phyloP scores from a whole-genome alignment of 2,888 invertebrate genomes.

The Lasiommata megera region DNA sequence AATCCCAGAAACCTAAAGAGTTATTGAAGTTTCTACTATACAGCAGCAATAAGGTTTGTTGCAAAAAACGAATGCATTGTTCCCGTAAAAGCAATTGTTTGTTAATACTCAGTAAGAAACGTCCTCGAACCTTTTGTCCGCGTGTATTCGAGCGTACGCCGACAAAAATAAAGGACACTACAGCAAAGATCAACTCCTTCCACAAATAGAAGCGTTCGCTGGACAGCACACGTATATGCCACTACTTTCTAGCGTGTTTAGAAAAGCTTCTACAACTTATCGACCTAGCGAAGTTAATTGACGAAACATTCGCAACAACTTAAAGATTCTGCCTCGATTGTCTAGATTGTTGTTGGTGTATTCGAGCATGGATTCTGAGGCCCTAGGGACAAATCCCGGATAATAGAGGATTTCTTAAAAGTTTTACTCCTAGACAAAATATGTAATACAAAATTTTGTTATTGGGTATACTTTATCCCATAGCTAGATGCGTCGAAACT shows the following conservation, averaged over 20 bases:
- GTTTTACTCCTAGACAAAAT: too few species aligned
- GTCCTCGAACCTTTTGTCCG: conserved; percentile 46
- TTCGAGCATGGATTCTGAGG: too few species aligned
- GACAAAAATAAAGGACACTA: conserved; percentile 35
- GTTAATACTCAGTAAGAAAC: conserved; percentile 48
- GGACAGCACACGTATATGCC: conserved; percentile 24
- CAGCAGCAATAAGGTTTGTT: neutral
- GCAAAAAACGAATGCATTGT: conserved; percentile 3
- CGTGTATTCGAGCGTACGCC: conserved; percentile 42
- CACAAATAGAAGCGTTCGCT: conserved; percentile 6
- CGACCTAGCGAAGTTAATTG: too few species aligned
- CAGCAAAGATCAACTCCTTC: conserved; percentile 11
- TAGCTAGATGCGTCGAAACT: neutral
- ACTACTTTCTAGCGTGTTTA: conserved; percentile 29
- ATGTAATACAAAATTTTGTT: too few species aligned
- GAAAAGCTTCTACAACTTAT: too few species aligned
- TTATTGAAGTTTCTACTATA: neutral
- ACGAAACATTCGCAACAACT: too few species aligned
- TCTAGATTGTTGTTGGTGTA: too few species aligned
- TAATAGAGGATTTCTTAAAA: too few species aligned
- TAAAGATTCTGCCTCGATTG: too few species aligned
- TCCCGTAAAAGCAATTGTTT: conserved; percentile 44
- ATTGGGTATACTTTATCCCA: too few species aligned
- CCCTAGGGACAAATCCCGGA: too few species aligned
- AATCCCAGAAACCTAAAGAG: too few species aligned